Conservation (phyloP, 2,797 vertebrate genomes). For the Trachurus trachurus region DNA sequence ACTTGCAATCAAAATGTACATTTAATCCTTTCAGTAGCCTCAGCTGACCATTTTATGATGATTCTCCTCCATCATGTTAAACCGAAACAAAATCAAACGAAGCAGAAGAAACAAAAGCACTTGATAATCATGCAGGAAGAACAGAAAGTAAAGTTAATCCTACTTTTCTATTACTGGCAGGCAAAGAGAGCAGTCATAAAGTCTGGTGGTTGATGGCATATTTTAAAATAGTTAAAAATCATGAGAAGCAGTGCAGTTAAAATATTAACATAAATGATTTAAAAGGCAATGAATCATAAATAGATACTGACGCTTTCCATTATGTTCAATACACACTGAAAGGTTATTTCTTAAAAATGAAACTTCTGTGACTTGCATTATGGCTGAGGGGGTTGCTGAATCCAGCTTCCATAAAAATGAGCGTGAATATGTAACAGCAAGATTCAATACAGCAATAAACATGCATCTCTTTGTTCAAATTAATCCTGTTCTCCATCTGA, state of each 20-base stretch:
- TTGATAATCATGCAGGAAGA: conserved; percentile 74
- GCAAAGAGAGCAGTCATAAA: conserved; percentile 59
- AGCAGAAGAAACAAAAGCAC: conserved; percentile 47
- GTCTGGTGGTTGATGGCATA: conserved; percentile 31
- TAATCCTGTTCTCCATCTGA: conserved; percentile 48
- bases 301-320: conserved; percentile 15
- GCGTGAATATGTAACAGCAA: conserved; percentile 55
- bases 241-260: conserved; percentile 40
- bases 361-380: conserved; percentile 20
- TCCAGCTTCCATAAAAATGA: conserved; percentile 24
- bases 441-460: conserved; percentile 70
- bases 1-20: conserved; percentile 28
- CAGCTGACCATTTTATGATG: conserved; percentile 21
- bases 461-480: conserved; percentile 69
- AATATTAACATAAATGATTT: conserved; percentile 31
- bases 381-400: conserved; percentile 11
- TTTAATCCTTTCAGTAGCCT: conserved; percentile 9
- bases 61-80: conserved; percentile 32
- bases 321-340: conserved; percentile 31
- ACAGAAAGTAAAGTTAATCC: conserved; percentile 49
- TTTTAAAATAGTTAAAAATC: conserved; percentile 44
- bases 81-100: conserved; percentile 48
- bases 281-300: conserved; percentile 38
- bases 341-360: conserved; percentile 24
- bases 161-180: conserved; percentile 53